These are phyloP conservation scores for Chondrosia reniformis DNA, from an alignment of 37 sponge, comb jelly and placozoan genomes.

Conservation along the genomic window DNA sequence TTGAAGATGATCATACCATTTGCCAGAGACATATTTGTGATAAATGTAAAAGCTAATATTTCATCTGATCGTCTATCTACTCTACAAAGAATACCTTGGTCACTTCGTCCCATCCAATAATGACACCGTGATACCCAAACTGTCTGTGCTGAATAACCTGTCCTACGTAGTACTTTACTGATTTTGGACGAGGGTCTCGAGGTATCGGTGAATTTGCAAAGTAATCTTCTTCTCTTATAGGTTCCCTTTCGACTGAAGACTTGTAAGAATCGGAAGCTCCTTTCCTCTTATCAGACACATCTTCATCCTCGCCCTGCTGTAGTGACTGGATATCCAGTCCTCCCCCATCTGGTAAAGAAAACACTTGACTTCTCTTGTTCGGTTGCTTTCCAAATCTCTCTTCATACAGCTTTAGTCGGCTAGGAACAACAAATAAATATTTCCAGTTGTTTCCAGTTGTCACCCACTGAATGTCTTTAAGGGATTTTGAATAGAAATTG, in stretches of 20 bases:
- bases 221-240: conserved; percentile 49
- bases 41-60: neutral
- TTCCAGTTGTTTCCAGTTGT: conserved; percentile 4
- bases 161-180: conserved; percentile 54
- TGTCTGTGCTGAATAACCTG: conserved; percentile 63
- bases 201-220: conserved; percentile 57
- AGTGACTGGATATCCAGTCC: neutral
- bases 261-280: neutral
- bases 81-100: conserved; percentile 41
- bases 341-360: no score
- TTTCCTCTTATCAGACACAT: neutral
- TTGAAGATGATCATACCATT: neutral
- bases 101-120: conserved; percentile 76
- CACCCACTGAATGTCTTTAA: neutral
- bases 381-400: neutral
- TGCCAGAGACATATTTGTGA: neutral
- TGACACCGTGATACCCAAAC: conserved; percentile 64
- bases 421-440: conserved; percentile 8
- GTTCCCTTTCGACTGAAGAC: neutral
- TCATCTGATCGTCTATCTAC: neutral
- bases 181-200: conserved; percentile 29
- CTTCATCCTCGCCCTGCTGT: neutral
- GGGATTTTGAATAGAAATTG: neutral
- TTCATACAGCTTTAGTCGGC: neutral
- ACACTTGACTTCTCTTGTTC: neutral